Conservation (phyloP, 2,888 invertebrate genomes). For the Plagodis pulveraria region DNA sequence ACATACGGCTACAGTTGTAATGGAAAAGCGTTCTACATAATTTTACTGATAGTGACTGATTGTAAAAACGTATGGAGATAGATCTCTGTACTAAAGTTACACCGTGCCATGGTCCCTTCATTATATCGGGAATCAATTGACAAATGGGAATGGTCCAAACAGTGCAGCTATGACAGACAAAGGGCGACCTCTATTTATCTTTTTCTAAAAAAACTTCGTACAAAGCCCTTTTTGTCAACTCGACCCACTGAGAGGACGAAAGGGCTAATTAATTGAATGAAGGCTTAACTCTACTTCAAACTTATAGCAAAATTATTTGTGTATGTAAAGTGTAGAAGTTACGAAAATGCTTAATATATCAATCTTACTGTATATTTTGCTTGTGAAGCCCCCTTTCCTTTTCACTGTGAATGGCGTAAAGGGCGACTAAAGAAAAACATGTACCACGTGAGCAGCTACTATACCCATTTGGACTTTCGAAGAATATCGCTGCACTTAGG, state of each 20-base stretch:
- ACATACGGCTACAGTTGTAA: too few relatives aligned
- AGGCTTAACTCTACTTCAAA: constrained; percentile 2
- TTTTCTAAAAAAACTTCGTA: constrained; percentile 58
- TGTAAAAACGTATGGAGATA: not conserved
- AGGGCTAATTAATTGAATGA: constrained; percentile 51
- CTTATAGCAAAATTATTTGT: not conserved
- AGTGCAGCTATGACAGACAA: constrained; percentile 44
- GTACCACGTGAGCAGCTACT: too few relatives aligned
- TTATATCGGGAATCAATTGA: constrained; percentile 84
- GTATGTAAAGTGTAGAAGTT: too few relatives aligned
- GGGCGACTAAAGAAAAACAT: too few relatives aligned
- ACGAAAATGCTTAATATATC: too few relatives aligned
- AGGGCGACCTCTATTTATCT: constrained; percentile 61
- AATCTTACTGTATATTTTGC: too few relatives aligned
- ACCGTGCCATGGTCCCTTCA: constrained; percentile 58
- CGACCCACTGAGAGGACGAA: constrained; percentile 42
- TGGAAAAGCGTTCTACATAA: too few relatives aligned
- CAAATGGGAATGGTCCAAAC: constrained; percentile 66
- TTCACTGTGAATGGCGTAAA: too few relatives aligned
- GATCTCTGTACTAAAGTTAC: constrained; percentile 4
- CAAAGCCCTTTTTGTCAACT: constrained; percentile 39
- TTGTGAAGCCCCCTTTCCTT: too few relatives aligned
- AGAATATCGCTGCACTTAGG: too few relatives aligned
- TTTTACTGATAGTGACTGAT: not conserved
- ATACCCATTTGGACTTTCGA: too few relatives aligned